Percentiles rank a stretch among this genome's conserved stretches.
Evolutionary conservation across 2,888 invertebrate genomes (phyloP).

Genomic region (Andrena bicolor): DNA sequence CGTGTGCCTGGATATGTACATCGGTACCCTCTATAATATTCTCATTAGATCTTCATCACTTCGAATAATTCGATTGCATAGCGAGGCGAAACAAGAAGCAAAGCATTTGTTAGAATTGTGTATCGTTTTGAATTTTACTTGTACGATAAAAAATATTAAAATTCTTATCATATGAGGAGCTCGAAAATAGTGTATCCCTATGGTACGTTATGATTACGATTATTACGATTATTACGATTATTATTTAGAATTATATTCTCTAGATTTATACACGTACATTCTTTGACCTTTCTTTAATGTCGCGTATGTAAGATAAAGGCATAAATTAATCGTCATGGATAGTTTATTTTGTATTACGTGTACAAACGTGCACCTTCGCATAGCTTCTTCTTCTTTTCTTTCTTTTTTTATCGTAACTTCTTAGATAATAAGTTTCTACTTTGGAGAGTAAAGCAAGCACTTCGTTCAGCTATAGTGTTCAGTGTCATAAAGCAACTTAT

Average conservation of each 20-base stretch:
- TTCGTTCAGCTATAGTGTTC: constrained; percentile 57
- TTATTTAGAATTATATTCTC: constrained; percentile 47
- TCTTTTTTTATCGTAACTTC: constrained; percentile 25
- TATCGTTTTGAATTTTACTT: constrained; percentile 77
- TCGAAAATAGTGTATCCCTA: constrained; percentile 73
- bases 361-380: constrained; percentile 59
- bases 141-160: constrained; percentile 71
- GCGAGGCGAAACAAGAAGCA: constrained; percentile 31
- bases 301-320: constrained; percentile 63
- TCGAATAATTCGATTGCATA: constrained; percentile 66
- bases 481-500: constrained; percentile 62
- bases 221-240: no score
- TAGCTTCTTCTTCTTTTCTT: constrained; percentile 48
- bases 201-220: constrained; percentile 60
- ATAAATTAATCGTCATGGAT: constrained; percentile 51
- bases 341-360: constrained; percentile 60
- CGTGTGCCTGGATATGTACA: constrained; percentile 70
- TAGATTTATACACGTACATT: constrained; percentile 55
- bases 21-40: constrained; percentile 70
- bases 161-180: constrained; percentile 69
- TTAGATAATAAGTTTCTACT: constrained; percentile 55
- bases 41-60: constrained; percentile 65
- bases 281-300: constrained; percentile 43
- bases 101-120: constrained; percentile 67
- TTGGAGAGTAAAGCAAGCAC: constrained; percentile 44